Conservation (phyloP, 2,113 vertebrate genomes). For the Camelus bactrianus region DNA sequence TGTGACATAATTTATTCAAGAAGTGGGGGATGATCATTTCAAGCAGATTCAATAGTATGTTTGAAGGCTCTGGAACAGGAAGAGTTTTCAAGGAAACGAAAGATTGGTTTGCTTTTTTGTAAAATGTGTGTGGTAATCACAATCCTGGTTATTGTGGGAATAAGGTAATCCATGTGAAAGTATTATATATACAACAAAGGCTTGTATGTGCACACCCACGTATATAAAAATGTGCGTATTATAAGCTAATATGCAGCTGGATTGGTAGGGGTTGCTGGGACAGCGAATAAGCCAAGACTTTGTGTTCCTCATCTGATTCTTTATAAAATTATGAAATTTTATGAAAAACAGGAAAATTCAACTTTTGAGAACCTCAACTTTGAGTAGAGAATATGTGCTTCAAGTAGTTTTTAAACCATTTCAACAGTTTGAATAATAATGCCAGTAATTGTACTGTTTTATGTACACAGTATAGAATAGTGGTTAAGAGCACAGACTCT, state of each 20-base stretch:
- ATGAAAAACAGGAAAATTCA: not conserved
- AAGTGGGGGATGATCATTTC: not conserved
- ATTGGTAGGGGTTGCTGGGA: constrained; percentile 3
- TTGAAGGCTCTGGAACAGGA: constrained; percentile 36
- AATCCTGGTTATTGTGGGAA: not conserved
- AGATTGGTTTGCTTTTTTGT: constrained; percentile 42
- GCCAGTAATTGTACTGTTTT: not conserved
- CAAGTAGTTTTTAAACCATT: not conserved
- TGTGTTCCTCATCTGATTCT: constrained; percentile 14
- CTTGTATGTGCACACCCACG: not conserved
- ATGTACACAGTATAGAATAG: not conserved
- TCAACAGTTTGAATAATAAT: not conserved
- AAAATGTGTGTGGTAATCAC: not conserved
- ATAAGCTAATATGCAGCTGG: not conserved
- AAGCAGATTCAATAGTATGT: not conserved
- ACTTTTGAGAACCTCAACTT: constrained; percentile 43
- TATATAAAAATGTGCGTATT: not conserved
- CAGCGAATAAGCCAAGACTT: not conserved
- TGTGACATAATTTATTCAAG: not conserved
- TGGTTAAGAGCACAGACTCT: not conserved
- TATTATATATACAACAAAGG: not conserved
- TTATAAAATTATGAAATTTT: constrained; percentile 33
- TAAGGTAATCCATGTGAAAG: not conserved
- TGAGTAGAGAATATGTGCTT: constrained; percentile 17
- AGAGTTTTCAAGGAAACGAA: constrained; percentile 7